These are phyloP conservation scores for Acronicta psi DNA, from an alignment of 2,888 invertebrate species.

Conservation along the genomic window DNA sequence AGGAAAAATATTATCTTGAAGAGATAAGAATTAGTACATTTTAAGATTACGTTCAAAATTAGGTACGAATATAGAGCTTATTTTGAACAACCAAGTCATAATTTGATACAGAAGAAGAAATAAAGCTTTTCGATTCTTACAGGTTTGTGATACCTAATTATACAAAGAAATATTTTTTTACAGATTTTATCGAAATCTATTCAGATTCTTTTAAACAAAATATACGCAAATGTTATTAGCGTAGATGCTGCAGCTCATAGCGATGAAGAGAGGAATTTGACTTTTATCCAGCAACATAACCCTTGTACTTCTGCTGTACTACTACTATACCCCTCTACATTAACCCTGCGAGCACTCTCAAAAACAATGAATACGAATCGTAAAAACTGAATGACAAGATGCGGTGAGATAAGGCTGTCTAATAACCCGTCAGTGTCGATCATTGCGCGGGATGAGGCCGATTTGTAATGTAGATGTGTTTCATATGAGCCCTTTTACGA, in stretches of 20 bases:
- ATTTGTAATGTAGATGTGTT: constrained; percentile 61
- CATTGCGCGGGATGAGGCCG: constrained; percentile 48
- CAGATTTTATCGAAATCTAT: no score
- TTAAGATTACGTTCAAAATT: no score
- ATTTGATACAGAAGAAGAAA: no score
- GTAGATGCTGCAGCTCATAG: background rate
- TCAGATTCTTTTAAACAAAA: background rate
- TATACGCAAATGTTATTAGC: background rate
- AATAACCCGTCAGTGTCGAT: constrained; percentile 71
- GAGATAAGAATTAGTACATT: no score
- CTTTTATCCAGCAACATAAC: background rate
- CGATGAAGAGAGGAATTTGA: background rate
- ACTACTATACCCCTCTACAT: constrained; percentile 39
- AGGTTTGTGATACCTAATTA: no score
- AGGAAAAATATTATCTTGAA: no score
- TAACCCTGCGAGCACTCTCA: constrained; percentile 67
- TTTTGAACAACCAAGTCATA: no score
- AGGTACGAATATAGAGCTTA: no score
- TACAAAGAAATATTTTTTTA: no score
- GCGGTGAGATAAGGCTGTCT: constrained; percentile 74
- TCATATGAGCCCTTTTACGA: constrained; percentile 50
- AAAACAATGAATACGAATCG: constrained; percentile 81
- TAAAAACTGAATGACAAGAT: constrained; percentile 82
- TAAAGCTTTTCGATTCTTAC: no score
- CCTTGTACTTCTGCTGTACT: constrained; percentile 38